A percentile compares a stretch with the other conserved stretches of the same genome.
Conservation (phyloP, 2,113 vertebrate species). For the Eulacestoma nigropectus region DNA sequence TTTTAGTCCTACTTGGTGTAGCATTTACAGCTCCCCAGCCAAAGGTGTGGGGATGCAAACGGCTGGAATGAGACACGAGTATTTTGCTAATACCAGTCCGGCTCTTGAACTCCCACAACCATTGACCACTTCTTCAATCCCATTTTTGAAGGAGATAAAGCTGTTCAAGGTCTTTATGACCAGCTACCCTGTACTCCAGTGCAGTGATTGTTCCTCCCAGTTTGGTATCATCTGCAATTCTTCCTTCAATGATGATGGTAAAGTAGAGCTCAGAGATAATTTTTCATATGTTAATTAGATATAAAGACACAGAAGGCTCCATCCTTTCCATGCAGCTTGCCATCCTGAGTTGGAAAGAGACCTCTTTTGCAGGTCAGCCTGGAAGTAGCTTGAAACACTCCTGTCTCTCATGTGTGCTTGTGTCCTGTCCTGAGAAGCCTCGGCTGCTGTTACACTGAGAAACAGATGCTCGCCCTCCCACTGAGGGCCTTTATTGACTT, state of each 20-base stretch:
- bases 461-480: not conserved
- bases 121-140: not conserved
- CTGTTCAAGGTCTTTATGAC: not conserved
- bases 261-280: not conserved
- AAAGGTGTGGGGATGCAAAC: not conserved
- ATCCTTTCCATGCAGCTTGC: not conserved
- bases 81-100: not conserved
- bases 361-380: not conserved
- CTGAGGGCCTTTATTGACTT: not conserved
- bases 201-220: fast-evolving
- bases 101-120: not conserved
- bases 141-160: not conserved
- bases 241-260: not conserved
- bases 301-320: not conserved
- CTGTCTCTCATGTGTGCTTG: fast-evolving
- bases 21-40: not conserved
- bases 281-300: not conserved
- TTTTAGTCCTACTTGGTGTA: not conserved
- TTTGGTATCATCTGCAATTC: not conserved
- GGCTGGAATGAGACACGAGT: not conserved
- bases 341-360: not conserved
- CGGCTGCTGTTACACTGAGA: not conserved
- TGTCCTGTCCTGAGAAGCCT: not conserved
- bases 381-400: not conserved
- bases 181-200: not conserved